A percentile compares a stretch with the other conserved stretches of the same genome.
Evolutionary conservation across 2,113 vertebrate genomes (phyloP).

Genomic region (Vidua chalybeata): DNA sequence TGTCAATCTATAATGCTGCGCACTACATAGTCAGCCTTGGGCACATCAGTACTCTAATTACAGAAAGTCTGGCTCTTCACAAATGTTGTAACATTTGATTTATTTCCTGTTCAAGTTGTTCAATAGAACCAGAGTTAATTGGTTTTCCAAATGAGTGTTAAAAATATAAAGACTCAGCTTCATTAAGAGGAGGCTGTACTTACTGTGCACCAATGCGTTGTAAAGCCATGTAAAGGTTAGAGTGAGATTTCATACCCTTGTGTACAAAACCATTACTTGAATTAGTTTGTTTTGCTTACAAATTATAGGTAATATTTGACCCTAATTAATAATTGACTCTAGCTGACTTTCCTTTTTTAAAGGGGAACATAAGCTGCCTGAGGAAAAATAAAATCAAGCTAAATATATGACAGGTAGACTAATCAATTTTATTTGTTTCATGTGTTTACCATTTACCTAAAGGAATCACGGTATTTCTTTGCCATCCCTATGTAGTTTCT

Average conservation of each 20-base stretch:
- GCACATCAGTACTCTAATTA: constrained; percentile 87
- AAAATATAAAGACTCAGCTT: constrained; percentile 83
- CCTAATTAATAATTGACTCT: background rate
- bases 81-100: constrained; percentile 93
- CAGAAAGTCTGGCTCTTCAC: constrained; percentile 82
- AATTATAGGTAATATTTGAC: constrained; percentile 45
- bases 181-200: constrained; percentile 81
- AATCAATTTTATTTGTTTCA: background rate
- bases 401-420: background rate
- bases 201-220: constrained; percentile 72
- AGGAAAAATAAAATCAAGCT: background rate
- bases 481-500: background rate
- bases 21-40: constrained; percentile 78
- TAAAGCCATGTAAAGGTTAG: constrained; percentile 75
- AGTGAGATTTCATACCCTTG: constrained; percentile 49
- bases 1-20: constrained; percentile 84
- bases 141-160: constrained; percentile 90
- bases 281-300: constrained; percentile 7
- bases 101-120: constrained; percentile 86
- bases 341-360: background rate
- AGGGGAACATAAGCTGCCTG: background rate
- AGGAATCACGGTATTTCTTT: background rate
- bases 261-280: constrained; percentile 54
- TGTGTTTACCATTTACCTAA: background rate
- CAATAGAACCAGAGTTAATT: constrained; percentile 88